Evolutionary conservation across 2,888 invertebrate species (phyloP).

Genomic region (Epirrhoe alternata): DNA sequence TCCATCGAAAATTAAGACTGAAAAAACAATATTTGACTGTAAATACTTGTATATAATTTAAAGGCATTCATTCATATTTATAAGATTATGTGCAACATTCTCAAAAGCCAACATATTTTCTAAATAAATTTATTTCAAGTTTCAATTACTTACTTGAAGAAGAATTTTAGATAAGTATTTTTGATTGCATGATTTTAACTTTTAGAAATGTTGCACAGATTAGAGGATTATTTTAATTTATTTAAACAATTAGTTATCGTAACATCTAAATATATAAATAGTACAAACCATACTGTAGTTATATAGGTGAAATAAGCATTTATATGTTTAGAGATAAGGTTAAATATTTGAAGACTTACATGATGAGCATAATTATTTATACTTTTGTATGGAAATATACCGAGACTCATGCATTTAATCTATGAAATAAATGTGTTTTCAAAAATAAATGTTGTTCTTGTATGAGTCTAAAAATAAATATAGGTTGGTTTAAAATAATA

Average conservation of each 20-base stretch:
- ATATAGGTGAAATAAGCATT: conserved; percentile 42
- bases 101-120: neutral
- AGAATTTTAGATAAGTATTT: too few relatives aligned
- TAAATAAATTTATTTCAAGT: neutral
- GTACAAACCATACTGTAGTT: conserved; percentile 62
- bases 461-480: too few relatives aligned
- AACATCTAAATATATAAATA: conserved; percentile 52
- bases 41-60: conserved; percentile 51
- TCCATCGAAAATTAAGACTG: conserved; percentile 55
- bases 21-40: conserved; percentile 48
- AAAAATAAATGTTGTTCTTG: conserved; percentile 7
- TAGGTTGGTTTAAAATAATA: neutral
- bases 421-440: conserved; percentile 42
- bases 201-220: conserved; percentile 7
- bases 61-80: conserved; percentile 42
- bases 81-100: conserved; percentile 4
- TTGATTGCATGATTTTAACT: neutral
- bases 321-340: conserved; percentile 20
- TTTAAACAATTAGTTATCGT: conserved; percentile 34
- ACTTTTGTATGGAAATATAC: conserved; percentile 67
- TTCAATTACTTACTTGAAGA: too few relatives aligned
- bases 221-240: conserved; percentile 44
- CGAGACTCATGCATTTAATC: conserved; percentile 71
- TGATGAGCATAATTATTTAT: conserved; percentile 50
- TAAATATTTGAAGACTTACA: conserved; percentile 36